phyloP scores from a whole-genome alignment of 2,797 vertebrate species.

The Pangasius macronema region DNA sequence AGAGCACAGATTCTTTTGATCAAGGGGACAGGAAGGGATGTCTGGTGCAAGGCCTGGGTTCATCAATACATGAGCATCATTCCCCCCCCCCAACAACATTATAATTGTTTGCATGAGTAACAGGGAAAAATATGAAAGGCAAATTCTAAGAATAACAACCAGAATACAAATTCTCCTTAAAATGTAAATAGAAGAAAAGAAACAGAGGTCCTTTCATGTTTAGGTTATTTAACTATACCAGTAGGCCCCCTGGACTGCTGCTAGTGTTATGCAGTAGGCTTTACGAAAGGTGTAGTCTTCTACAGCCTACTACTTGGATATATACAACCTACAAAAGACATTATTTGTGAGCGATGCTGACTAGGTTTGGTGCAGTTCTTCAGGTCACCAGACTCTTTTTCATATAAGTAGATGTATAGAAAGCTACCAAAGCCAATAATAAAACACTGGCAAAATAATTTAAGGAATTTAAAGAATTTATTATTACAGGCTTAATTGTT shows the following conservation, averaged over 20 bases:
- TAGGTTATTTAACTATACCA: neutral
- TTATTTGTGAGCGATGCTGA: neutral
- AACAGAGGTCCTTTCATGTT: neutral
- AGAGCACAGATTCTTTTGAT: constrained; percentile 57
- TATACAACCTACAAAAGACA: constrained; percentile 19
- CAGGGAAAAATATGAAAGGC: neutral
- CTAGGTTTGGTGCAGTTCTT: neutral
- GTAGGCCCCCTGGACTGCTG: constrained; percentile 49
- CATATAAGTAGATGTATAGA: neutral
- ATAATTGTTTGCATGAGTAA: constrained; percentile 1
- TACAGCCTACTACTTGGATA: neutral
- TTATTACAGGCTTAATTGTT: neutral
- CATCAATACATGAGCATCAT: constrained; percentile 45
- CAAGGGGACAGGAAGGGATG: constrained; percentile 50
- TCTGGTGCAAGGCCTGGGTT: constrained; percentile 42
- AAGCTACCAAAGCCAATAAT: neutral
- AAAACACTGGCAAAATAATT: neutral
- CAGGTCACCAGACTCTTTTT: neutral
- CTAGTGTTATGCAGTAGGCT: constrained; percentile 56
- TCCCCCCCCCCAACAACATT: too few relatives aligned
- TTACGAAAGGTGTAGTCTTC: constrained; percentile 59
- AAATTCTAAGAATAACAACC: neutral
- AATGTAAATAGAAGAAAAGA: neutral
- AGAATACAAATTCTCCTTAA: neutral
- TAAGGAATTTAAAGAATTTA: neutral